Evolutionary conservation across 2,888 invertebrate species (phyloP).

Genomic region (Trichogramma dendrolimi): DNA sequence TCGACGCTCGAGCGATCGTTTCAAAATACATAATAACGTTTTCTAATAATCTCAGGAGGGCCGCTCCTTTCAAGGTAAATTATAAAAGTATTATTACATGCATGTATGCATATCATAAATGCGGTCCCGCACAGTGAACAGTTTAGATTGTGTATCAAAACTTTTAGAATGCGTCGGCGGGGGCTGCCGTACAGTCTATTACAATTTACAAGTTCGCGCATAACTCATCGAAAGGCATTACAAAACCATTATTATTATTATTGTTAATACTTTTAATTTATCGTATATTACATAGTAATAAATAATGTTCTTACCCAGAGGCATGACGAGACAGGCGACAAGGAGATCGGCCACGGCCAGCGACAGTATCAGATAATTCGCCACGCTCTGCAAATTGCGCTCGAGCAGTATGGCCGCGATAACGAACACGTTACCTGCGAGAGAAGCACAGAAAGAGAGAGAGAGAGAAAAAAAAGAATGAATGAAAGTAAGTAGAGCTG

Average conservation of each 20-base stretch:
- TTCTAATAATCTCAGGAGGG: too few relatives aligned
- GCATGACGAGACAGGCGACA: slow-evolving; percentile 80
- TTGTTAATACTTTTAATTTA: neutral
- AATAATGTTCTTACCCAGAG: slow-evolving; percentile 52
- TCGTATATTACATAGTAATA: neutral
- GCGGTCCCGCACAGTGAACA: too few relatives aligned
- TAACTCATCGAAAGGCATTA: neutral
- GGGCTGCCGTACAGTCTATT: too few relatives aligned
- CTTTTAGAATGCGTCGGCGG: too few relatives aligned
- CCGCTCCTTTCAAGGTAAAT: too few relatives aligned
- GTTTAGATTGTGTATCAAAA: too few relatives aligned
- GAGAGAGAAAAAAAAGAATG: neutral
- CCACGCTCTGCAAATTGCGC: slow-evolving; percentile 79
- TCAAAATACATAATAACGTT: too few relatives aligned
- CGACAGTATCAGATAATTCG: slow-evolving; percentile 85
- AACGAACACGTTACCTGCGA: slow-evolving; percentile 86
- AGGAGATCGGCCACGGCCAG: slow-evolving; percentile 88
- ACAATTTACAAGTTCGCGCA: neutral
- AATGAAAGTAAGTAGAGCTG: neutral
- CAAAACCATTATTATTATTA: neutral
- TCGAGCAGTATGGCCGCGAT: slow-evolving; percentile 88
- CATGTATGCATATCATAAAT: too few relatives aligned
- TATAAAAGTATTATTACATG: too few relatives aligned
- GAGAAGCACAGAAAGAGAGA: neutral
- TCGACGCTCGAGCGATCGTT: too few relatives aligned